Percentiles rank a stretch among this genome's conserved stretches.
Conservation (phyloP, 2,797 vertebrate species). For the Astyanax mexicanus region DNA sequence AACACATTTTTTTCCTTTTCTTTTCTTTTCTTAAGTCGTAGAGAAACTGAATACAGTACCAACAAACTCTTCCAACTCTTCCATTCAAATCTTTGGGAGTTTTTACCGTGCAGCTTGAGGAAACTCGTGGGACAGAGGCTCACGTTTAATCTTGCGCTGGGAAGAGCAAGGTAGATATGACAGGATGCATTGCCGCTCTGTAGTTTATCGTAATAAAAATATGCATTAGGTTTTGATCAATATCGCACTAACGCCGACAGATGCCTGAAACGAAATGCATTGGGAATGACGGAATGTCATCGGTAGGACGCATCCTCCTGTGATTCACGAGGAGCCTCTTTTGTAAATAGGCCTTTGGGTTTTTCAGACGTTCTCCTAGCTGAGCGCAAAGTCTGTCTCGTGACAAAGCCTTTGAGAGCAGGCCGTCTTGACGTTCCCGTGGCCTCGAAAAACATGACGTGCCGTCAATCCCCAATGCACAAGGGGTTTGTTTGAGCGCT, state of each 20-base stretch:
- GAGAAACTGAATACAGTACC: neutral
- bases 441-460: slow-evolving; percentile 38
- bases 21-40: no score
- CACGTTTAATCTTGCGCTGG: slow-evolving; percentile 3
- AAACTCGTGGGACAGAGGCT: slow-evolving; percentile 5
- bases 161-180: slow-evolving; percentile 24
- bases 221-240: slow-evolving; percentile 6
- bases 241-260: neutral
- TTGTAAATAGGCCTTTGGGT: slow-evolving; percentile 10
- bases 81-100: neutral
- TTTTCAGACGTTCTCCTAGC: slow-evolving; percentile 14
- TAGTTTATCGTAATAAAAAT: neutral
- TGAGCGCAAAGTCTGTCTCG: slow-evolving; percentile 4
- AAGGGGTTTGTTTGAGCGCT: slow-evolving; percentile 46
- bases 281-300: neutral
- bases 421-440: slow-evolving; percentile 17
- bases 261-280: neutral
- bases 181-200: neutral
- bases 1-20: neutral
- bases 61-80: no score
- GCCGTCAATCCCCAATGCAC: slow-evolving; percentile 29
- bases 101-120: slow-evolving; percentile 7
- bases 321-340: neutral
- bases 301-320: neutral
- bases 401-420: slow-evolving; percentile 26